A percentile compares a stretch with the other conserved stretches of the same genome.
Evolutionary conservation across 2,113 vertebrate genomes (phyloP).

Genomic region (Phoenicopterus ruber): DNA sequence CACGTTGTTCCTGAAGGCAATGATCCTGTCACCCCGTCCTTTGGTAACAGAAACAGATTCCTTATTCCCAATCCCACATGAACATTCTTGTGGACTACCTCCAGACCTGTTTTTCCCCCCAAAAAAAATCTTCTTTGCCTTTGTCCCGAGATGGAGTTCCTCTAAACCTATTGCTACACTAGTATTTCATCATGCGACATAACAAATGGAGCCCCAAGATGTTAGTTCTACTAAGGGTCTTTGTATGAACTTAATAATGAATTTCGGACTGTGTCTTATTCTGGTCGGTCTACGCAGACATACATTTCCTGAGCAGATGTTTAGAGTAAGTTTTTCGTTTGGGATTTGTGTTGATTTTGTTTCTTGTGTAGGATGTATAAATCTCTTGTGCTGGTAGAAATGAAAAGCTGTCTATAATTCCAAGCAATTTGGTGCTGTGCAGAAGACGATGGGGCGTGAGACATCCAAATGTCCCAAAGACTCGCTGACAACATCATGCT

Average conservation of each 20-base stretch:
- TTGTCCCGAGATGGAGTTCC: not conserved
- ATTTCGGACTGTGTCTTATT: not conserved
- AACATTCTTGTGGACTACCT: not conserved
- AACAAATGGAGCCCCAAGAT: not conserved
- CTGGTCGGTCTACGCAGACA: too few relatives aligned
- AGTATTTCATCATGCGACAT: not conserved
- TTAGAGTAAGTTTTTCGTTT: not conserved
- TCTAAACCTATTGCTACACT: not conserved
- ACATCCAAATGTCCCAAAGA: not conserved
- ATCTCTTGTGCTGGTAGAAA: not conserved
- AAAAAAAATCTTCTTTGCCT: not conserved
- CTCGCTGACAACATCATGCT: not conserved
- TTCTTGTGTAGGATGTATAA: not conserved
- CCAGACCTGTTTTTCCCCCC: not conserved
- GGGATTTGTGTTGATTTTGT: not conserved
- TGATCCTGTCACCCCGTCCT: not conserved
- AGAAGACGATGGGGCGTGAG: not conserved
- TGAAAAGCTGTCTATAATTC: not conserved
- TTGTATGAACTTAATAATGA: not conserved
- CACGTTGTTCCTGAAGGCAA: not conserved
- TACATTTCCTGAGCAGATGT: not conserved
- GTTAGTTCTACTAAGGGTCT: not conserved
- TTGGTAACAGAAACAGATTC: not conserved
- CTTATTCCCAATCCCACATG: not conserved
- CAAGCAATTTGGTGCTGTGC: too few relatives aligned